Conservation (phyloP, 2,797 vertebrate species). For the Oreonectes daqikongensis region DNA sequence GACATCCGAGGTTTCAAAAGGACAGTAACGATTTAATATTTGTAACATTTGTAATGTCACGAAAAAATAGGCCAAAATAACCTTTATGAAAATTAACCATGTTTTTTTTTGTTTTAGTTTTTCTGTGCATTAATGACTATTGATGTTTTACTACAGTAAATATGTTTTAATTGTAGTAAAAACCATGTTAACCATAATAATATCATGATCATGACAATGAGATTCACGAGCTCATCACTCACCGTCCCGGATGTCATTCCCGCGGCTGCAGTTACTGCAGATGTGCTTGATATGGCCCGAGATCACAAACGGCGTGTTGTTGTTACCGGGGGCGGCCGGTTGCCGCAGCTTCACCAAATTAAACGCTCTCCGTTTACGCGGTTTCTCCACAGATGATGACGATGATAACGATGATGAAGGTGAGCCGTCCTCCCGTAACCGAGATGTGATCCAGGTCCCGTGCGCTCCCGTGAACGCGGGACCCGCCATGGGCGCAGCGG, state of each 20-base stretch:
- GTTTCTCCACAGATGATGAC: slow-evolving; percentile 67
- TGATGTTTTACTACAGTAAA: no score
- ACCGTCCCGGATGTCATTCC: slow-evolving; percentile 82
- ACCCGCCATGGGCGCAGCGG: slow-evolving; percentile 50
- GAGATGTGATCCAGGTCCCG: slow-evolving; percentile 50
- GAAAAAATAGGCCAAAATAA: no score
- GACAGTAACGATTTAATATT: no score
- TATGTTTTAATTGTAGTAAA: no score
- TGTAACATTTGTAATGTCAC: no score
- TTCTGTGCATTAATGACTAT: no score
- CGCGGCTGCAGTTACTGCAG: slow-evolving; percentile 89
- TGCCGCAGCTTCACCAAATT: slow-evolving; percentile 84
- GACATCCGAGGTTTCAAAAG: no score
- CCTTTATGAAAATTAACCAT: no score
- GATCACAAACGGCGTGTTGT: slow-evolving; percentile 84
- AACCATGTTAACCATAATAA: no score
- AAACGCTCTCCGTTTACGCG: slow-evolving; percentile 81
- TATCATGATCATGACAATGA: no score
- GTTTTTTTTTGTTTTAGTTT: no score
- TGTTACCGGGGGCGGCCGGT: slow-evolving; percentile 61
- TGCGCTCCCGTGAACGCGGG: slow-evolving; percentile 48
- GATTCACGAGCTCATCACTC: slow-evolving; percentile 50
- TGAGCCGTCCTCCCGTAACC: slow-evolving; percentile 20
- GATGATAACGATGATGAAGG: slow-evolving; percentile 46
- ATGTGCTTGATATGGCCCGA: slow-evolving; percentile 90